Conservation (phyloP, 2,888 invertebrate species). For the Anagyrus pseudococci region DNA sequence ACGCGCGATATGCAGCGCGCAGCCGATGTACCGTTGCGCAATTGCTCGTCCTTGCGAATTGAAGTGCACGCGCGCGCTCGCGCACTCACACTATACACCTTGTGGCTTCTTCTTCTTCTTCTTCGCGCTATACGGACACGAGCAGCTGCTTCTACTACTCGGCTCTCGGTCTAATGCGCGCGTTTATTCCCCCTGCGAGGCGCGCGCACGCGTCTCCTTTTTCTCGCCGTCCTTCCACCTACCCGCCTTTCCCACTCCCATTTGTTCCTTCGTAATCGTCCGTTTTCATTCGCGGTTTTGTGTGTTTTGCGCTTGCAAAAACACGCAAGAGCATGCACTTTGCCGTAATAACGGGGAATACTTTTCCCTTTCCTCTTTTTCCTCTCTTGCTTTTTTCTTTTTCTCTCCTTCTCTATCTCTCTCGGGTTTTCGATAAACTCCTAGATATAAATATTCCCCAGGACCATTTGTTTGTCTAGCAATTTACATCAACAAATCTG, state of each 20-base stretch:
- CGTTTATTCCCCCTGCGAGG: constrained; percentile 1
- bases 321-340: too few relatives aligned
- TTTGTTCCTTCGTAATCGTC: not conserved
- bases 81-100: not conserved
- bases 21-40: constrained; percentile 38
- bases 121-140: not conserved
- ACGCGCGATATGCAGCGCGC: not conserved
- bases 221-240: not conserved
- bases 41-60: constrained; percentile 38
- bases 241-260: not conserved
- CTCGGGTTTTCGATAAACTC: too few relatives aligned
- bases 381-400: too few relatives aligned
- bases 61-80: constrained; percentile 17
- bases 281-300: not conserved
- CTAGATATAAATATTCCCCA: too few relatives aligned
- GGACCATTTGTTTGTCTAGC: too few relatives aligned
- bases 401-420: too few relatives aligned
- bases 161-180: constrained; percentile 4
- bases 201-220: not conserved
- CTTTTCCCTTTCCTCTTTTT: too few relatives aligned
- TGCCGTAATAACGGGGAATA: too few relatives aligned
- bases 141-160: not conserved
- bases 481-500: too few relatives aligned
- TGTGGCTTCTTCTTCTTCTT: constrained; percentile 1
- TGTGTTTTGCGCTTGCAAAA: too few relatives aligned